Base-by-base conservation (phyloP, 2,888 invertebrate genomes). In the Buathra laborator region DNA sequence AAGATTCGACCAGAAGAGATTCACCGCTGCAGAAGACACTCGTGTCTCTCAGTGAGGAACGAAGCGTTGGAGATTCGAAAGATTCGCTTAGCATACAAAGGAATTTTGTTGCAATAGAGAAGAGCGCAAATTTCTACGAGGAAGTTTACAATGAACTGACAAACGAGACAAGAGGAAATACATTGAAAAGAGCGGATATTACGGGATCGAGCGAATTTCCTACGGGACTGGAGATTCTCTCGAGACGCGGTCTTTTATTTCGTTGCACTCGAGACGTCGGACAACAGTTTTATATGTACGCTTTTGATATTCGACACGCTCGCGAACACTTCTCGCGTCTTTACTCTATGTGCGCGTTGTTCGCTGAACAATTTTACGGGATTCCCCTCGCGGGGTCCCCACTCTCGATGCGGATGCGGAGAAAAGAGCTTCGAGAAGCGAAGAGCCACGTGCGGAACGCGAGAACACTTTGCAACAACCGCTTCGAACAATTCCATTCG, bases 41-140 rank as follows among this genome's bases (percentile, higher is more conserved):
- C 53, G 71, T 67, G 79, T 59, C 76, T 16, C 62, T 43, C 70
- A 43, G 67, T 67, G 48, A 66, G 67, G 59, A 72, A 74, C 70
- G 70, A 62, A 68, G 24, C 29, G 43, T 66, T 32, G 53, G n/a
- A 62, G 16, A 51, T 44, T 19, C 56, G 66, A 72, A 64, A 37
- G 66, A 72, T 68, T 68, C 46, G 70, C 59, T 85, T 85, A 79
- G 85, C 85, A 85, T 85, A 85, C 82, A 85, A 85, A 71, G 70
- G 78, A 81, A 81, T 81, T 81, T 51, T 70, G 44, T 77, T 76
- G 66, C 72, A 43, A 37, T 37, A 37, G 37, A 44, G 53, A 67
- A 16, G 46, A 1, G 37, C 14, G 12, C n/a, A 16, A 29, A n/a
- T 53, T 71, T 76, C 56, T 66, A 56, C 51, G 43, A 16, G 62